Evolutionary conservation across 2,888 invertebrate species (phyloP), one percentile per base, ranked within the genome.

Genomic region (Toxonevra muliebris): DNA sequence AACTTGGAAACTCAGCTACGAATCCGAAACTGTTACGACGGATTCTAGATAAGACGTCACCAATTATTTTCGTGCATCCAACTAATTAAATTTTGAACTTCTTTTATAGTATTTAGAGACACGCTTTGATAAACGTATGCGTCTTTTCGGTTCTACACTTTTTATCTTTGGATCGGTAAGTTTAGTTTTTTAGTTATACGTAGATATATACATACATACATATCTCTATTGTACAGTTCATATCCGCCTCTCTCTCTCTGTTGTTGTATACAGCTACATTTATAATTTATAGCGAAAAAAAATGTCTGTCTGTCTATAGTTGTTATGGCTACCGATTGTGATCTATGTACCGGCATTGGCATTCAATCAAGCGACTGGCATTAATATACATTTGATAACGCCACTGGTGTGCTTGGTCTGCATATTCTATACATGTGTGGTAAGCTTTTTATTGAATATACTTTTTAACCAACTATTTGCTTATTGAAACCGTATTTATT

Each of bases 331-430:
- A 15, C 91, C 91, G 13, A 91, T 91, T 61, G 91, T 91, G 1
- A 90, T 91, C 74, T 92, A 91, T 76, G 91, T 91, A 4, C 92
- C 91, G 52, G 92, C 91, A 1, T 85, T 91, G 73, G 92, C 91
- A 7, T 91, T 91, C 76, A 91, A 91, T 83, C 91, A 91, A 90
- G 93, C 93, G 2, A 93, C 93, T 5, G 93, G 93, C 12, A 88
- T 92, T 0, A 91, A 91, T 76, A 88, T 93, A 54, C 93, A 93
- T 79, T 87, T 91, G 40, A 88, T 92, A 0, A 91, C 93, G 1
- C 89, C 92, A 1, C 86, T 92, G 17, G 92, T 93, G 4, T 92
- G 93, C 72, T 79, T 90, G 15, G 91, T 93, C 40, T 93, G 93
- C 80, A 93, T 92, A 78, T 91, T 93, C 81, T 93, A 93, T 78